phyloP scores from a whole-genome alignment of 2,113 vertebrate genomes.

The Ictalurus punctatus region DNA sequence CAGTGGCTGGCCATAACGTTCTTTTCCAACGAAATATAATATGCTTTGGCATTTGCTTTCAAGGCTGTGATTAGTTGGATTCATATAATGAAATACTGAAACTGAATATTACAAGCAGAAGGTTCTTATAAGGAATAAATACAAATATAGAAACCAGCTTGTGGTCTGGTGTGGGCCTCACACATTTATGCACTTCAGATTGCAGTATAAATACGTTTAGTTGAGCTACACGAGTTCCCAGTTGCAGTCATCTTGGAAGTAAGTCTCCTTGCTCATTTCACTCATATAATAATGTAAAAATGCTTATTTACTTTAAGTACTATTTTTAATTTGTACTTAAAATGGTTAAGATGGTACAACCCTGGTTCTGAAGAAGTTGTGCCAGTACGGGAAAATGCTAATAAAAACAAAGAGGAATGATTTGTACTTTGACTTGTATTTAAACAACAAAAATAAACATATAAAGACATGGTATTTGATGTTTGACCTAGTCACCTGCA shows the following conservation, averaged over 20 bases:
- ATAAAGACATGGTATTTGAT: too few relatives aligned
- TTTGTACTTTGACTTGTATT: too few relatives aligned
- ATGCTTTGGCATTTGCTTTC: slow-evolving; percentile 11
- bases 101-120: slow-evolving; percentile 24
- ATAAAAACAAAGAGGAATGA: too few relatives aligned
- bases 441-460: too few relatives aligned
- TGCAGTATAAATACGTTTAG: not conserved
- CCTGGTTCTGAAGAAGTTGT: too few relatives aligned
- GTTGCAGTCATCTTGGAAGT: not conserved
- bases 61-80: not conserved
- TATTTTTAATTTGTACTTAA: too few relatives aligned
- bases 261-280: not conserved
- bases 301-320: not conserved
- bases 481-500: too few relatives aligned
- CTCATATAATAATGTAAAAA: not conserved
- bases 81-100: not conserved
- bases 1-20: not conserved
- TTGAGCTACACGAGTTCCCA: not conserved
- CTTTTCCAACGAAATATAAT: not conserved
- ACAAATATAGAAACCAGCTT: slow-evolving; percentile 66
- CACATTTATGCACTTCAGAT: not conserved
- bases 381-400: too few relatives aligned
- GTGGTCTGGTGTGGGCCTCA: slow-evolving; percentile 48
- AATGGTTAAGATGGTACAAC: not conserved
- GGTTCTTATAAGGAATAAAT: slow-evolving; percentile 67